Evolutionary conservation across 1,140 invertebrate genomes (phyloP).

Genomic region (Dreissena rostriformis): DNA sequence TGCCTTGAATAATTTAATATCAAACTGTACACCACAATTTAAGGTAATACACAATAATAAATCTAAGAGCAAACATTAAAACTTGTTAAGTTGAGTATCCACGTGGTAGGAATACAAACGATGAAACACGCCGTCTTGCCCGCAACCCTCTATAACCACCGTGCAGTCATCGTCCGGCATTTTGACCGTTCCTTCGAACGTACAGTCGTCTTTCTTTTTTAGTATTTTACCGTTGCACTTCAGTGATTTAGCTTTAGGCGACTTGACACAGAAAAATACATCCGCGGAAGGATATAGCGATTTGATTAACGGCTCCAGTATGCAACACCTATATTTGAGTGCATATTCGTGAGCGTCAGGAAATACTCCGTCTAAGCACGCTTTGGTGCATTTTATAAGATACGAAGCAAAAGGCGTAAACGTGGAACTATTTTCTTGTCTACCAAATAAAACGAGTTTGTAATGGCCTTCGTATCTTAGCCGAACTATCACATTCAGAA

Average conservation of each 20-base stretch:
- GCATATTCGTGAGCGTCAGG: constrained; percentile 22
- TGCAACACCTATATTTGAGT: constrained; percentile 42
- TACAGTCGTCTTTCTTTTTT: constrained; percentile 1
- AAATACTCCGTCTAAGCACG: constrained; percentile 28
- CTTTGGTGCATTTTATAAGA: constrained; percentile 30
- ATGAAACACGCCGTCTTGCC: constrained; percentile 15
- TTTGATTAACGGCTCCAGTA: constrained; percentile 40
- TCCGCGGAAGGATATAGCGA: constrained; percentile 6
- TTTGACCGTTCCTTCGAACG: constrained; percentile 29
- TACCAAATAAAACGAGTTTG: constrained; percentile 23
- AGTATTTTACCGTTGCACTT: constrained; percentile 9
- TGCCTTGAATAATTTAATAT: too few species aligned
- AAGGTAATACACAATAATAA: too few species aligned
- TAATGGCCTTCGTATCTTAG: constrained; percentile 35
- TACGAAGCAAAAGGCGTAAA: constrained; percentile 30
- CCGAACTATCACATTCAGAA: constrained; percentile 15
- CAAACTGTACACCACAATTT: too few species aligned
- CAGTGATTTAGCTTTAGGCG: background rate
- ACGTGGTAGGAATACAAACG: constrained; percentile 21
- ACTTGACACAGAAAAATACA: constrained; percentile 38
- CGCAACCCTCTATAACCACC: constrained; percentile 16
- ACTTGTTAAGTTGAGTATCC: background rate
- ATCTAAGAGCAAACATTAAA: too few species aligned
- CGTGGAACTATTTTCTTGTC: background rate
- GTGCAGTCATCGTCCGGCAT: constrained; percentile 2